Conservation (phyloP, 2,113 vertebrate species). For the Pseudorhombus dupliciocellatus region DNA sequence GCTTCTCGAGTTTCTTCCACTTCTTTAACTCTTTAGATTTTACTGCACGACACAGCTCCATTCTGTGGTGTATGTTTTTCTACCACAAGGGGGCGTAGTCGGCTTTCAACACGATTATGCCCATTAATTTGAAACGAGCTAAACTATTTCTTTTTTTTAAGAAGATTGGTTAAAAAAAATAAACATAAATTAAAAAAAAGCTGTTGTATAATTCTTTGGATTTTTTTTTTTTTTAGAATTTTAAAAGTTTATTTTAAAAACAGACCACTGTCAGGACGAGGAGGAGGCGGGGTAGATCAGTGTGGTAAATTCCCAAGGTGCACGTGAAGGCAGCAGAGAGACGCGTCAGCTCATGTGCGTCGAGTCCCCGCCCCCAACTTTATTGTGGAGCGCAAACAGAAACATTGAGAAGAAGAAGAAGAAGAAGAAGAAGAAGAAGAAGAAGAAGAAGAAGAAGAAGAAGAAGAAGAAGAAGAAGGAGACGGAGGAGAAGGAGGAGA, state of each 20-base stretch:
- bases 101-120: not conserved
- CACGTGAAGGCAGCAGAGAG: constrained; percentile 6
- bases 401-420: not conserved
- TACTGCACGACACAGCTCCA: not conserved
- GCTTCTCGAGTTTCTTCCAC: constrained; percentile 18
- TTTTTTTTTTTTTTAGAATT: no score
- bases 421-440: not conserved
- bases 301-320: constrained; percentile 8
- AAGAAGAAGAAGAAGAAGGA: not conserved
- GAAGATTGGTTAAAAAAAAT: no score
- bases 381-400: constrained; percentile 17
- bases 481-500: no score
- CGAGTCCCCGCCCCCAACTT: not conserved
- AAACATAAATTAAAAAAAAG: no score
- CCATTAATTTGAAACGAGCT: not conserved
- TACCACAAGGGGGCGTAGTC: constrained; percentile 39
- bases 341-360: constrained; percentile 15
- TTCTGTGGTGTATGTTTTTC: not conserved
- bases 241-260: no score
- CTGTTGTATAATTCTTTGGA: no score
- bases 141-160: no score
- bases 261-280: no score
- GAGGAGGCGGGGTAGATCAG: no score
- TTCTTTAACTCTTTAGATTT: constrained; percentile 21
- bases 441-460: no score